phyloP scores from a whole-genome alignment of 2,113 vertebrate genomes.

The Genyomyrus donnyi region DNA sequence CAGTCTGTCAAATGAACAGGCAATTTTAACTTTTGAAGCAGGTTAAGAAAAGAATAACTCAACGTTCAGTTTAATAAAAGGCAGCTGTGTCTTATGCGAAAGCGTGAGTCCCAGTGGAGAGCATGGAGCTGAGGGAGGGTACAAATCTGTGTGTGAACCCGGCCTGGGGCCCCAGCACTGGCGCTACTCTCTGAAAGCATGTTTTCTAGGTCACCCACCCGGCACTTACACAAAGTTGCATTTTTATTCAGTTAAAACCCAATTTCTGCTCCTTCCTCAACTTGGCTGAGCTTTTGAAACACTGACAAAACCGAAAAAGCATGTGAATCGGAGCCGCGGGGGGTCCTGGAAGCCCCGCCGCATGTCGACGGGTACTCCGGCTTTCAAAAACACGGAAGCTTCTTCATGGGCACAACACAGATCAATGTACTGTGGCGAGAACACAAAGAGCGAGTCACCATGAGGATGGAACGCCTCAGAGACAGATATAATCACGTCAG shows the following conservation, averaged over 20 bases:
- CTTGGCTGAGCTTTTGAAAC: neutral
- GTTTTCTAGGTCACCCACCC: conserved; percentile 11
- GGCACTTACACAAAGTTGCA: neutral
- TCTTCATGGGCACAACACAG: neutral
- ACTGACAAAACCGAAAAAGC: neutral
- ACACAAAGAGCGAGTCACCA: neutral
- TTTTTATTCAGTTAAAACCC: neutral
- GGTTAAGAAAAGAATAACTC: neutral
- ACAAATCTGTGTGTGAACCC: neutral
- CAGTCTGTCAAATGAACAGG: neutral
- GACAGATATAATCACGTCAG: neutral
- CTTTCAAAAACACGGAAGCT: conserved; percentile 27
- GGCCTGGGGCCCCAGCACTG: neutral
- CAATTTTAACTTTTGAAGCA: neutral
- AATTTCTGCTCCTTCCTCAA: neutral
- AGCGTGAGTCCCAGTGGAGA: neutral
- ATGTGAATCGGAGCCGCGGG: conserved; percentile 17
- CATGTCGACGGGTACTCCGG: conserved; percentile 44
- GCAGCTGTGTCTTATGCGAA: neutral
- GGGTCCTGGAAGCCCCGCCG: conserved; percentile 25
- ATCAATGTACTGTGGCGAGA: conserved; percentile 22
- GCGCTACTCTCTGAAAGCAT: neutral
- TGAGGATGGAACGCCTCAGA: neutral
- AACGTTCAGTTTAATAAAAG: neutral
- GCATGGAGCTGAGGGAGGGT: neutral